phyloP scores from a whole-genome alignment of 2,888 invertebrate species.

The Exephanes ischioxanthus region DNA sequence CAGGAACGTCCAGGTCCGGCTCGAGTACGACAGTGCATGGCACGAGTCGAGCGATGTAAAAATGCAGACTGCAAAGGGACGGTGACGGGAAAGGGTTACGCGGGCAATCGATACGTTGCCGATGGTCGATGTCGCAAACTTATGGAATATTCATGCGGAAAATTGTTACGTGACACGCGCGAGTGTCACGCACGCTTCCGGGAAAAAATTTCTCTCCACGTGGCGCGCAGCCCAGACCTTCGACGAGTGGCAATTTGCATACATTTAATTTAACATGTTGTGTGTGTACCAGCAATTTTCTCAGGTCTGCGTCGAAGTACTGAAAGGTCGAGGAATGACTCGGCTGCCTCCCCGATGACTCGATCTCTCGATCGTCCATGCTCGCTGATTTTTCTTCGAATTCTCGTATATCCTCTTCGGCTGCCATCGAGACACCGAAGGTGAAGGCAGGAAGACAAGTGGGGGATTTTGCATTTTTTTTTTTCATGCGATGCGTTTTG shows the following conservation, averaged over 20 bases:
- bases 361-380: background rate
- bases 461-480: background rate
- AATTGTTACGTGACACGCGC: slow-evolving; percentile 1
- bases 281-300: slow-evolving; percentile 63
- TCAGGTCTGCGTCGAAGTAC: slow-evolving; percentile 58
- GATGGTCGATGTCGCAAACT: background rate
- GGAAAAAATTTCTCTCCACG: background rate
- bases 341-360: slow-evolving; percentile 2
- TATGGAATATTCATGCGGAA: background rate
- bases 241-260: background rate
- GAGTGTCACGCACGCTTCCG: background rate
- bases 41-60: background rate
- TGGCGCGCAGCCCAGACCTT: slow-evolving; percentile 1
- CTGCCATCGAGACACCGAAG: background rate
- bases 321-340: slow-evolving; percentile 38
- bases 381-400: slow-evolving; percentile 5
- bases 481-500: background rate
- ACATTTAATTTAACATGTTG: background rate
- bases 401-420: background rate
- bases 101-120: background rate
- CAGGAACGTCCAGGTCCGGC: no score
- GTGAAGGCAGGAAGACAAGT: background rate
- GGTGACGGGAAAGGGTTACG: background rate
- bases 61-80: background rate
- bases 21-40: no score